A percentile compares a stretch with the other conserved stretches of the same genome.
These are phyloP conservation scores for Eupsittula cactorum DNA, from an alignment of 2,113 vertebrate species.

Conservation along the genomic window DNA sequence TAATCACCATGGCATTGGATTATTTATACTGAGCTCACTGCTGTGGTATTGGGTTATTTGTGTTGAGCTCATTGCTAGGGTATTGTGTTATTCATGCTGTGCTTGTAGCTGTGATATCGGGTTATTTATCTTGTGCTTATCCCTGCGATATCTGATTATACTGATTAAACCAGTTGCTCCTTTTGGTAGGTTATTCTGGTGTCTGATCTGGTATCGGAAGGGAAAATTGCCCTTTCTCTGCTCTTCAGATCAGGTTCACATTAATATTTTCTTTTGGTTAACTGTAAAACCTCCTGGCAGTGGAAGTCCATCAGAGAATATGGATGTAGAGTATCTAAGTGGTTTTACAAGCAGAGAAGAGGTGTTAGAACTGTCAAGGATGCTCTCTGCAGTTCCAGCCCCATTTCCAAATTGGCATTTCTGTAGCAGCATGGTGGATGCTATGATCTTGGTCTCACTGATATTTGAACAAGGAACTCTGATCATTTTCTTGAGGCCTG, in stretches of 20 bases:
- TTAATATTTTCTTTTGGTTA: not conserved
- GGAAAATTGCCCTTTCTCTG: not conserved
- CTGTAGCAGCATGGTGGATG: not conserved
- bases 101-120: not conserved
- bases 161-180: conserved; percentile 36
- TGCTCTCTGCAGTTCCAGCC: not conserved
- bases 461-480: not conserved
- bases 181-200: not conserved
- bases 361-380: fast-evolving
- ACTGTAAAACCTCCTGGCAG: not conserved
- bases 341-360: not conserved
- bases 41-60: conserved; percentile 26
- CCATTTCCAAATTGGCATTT: not conserved
- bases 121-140: conserved; percentile 58
- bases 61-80: conserved; percentile 30
- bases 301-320: no score
- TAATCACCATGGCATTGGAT: conserved; percentile 66
- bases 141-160: conserved; percentile 50
- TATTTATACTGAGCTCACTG: conserved; percentile 62
- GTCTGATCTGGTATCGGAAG: not conserved
- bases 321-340: not conserved
- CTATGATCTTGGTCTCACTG: not conserved
- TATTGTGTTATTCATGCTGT: conserved; percentile 35
- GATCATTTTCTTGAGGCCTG: not conserved
- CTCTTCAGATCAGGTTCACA: not conserved